Evolutionary conservation across 2,113 vertebrate species (phyloP).

Genomic region (Thamnaconus septentrionalis): DNA sequence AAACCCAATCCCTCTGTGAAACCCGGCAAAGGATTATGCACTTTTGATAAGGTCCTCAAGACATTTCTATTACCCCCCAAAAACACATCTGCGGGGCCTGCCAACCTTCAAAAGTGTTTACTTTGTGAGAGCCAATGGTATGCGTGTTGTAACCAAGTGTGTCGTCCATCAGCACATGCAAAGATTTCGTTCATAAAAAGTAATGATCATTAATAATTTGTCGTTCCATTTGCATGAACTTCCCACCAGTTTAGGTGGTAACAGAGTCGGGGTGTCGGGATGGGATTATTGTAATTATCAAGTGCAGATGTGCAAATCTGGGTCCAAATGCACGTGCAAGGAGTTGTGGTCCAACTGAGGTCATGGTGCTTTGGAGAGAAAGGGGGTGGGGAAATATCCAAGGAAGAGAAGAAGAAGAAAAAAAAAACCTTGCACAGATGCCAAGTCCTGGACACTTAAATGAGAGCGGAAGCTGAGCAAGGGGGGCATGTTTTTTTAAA

Average conservation of each 20-base stretch:
- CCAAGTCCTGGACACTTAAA: conserved; percentile 68
- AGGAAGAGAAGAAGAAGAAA: background rate
- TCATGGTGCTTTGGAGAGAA: conserved; percentile 50
- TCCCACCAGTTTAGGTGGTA: background rate
- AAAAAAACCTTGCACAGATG: conserved; percentile 49
- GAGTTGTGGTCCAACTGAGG: conserved; percentile 43
- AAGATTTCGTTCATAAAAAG: too few species aligned
- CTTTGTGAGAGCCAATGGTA: conserved; percentile 8
- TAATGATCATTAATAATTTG: too few species aligned
- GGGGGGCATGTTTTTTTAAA: conserved; percentile 41
- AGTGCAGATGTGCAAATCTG: conserved; percentile 34
- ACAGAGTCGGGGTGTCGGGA: too few species aligned
- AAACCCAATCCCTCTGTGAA: conserved; percentile 82
- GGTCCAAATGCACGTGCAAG: conserved; percentile 9
- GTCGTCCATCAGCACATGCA: background rate
- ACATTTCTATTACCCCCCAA: conserved; percentile 67
- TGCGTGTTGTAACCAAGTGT: background rate
- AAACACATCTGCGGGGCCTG: conserved; percentile 54
- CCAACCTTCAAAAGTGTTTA: conserved; percentile 21
- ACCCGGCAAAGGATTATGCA: conserved; percentile 68
- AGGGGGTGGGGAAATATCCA: conserved; percentile 63
- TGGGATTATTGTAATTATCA: conserved; percentile 9
- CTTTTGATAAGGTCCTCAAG: conserved; percentile 76
- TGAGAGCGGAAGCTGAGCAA: conserved; percentile 46
- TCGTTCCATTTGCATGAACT: too few species aligned